Evolutionary conservation across 2,888 invertebrate genomes (phyloP).

Genomic region (Limnephilus rhombicus): DNA sequence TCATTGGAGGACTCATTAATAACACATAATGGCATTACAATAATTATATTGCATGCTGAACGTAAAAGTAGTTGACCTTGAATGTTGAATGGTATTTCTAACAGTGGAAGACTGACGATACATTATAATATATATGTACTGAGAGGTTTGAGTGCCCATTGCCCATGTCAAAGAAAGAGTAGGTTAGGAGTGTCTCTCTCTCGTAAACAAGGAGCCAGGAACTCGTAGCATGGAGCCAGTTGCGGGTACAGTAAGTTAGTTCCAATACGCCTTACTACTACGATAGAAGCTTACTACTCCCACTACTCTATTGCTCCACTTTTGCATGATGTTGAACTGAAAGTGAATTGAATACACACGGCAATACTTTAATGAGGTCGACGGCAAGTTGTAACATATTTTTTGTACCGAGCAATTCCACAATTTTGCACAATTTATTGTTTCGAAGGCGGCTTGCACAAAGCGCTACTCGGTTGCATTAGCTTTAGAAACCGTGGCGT

Average conservation of each 20-base stretch:
- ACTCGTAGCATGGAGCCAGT: background rate
- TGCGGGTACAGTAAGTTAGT: background rate
- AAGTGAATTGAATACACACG: slow-evolving; percentile 61
- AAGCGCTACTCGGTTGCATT: slow-evolving; percentile 60
- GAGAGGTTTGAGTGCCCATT: background rate
- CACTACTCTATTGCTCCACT: slow-evolving; percentile 37
- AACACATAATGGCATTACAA: slow-evolving; percentile 36
- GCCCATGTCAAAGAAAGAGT: background rate
- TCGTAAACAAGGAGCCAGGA: background rate
- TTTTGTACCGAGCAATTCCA: slow-evolving; percentile 63
- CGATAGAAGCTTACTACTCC: slow-evolving; percentile 25
- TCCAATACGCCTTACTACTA: slow-evolving; percentile 21
- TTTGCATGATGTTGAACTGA: slow-evolving; percentile 46
- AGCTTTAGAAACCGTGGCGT: slow-evolving; percentile 58
- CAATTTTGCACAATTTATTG: slow-evolving; percentile 64
- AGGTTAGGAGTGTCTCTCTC: background rate
- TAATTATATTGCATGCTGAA: slow-evolving; percentile 25
- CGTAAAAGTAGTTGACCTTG: slow-evolving; percentile 40
- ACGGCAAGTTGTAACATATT: slow-evolving; percentile 60
- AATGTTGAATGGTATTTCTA: slow-evolving; percentile 12
- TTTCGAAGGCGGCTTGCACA: slow-evolving; percentile 63
- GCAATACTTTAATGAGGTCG: slow-evolving; percentile 59
- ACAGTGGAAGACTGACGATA: background rate
- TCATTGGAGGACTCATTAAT: slow-evolving; percentile 16
- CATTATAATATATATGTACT: background rate